Conservation (phyloP, 2,888 invertebrate genomes). For the Ichneumoninae sp. region DNA sequence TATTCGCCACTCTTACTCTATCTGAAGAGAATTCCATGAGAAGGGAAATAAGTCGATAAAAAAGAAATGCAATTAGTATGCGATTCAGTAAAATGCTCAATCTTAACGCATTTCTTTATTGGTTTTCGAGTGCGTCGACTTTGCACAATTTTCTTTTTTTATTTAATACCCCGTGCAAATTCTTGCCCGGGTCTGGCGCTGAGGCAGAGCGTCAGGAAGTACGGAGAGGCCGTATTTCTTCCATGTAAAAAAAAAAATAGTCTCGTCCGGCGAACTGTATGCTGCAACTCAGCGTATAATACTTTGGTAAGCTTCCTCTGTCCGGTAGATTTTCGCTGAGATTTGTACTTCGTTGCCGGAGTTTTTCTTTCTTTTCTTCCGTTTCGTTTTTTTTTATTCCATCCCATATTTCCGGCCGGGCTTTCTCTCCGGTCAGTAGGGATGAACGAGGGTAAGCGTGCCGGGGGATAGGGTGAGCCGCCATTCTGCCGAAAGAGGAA, state of each 20-base stretch:
- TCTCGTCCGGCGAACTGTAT: constrained; percentile 15
- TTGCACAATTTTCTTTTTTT: background rate
- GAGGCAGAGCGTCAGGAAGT: constrained; percentile 24
- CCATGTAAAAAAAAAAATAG: constrained; percentile 26
- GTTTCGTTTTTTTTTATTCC: background rate
- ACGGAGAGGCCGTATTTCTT: constrained; percentile 6
- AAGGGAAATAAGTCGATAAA: too few relatives aligned
- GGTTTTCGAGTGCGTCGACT: background rate
- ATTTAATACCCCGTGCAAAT: background rate
- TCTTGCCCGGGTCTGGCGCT: background rate
- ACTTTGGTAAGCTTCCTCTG: constrained; percentile 33
- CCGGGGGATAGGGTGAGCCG: constrained; percentile 18
- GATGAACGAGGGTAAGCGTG: constrained; percentile 40
- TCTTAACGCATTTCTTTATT: background rate
- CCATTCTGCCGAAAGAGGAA: background rate
- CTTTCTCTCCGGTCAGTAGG: constrained; percentile 39
- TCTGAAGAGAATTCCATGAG: too few relatives aligned
- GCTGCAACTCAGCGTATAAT: constrained; percentile 31
- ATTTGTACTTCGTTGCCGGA: constrained; percentile 35
- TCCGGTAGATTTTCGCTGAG: constrained; percentile 47
- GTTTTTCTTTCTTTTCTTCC: constrained; percentile 35
- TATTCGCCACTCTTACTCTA: too few relatives aligned
- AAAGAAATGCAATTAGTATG: background rate
- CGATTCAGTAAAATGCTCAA: background rate
- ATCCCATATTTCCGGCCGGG: constrained; percentile 23